A percentile compares a stretch with the other conserved stretches of the same genome.
Evolutionary conservation across 2,113 vertebrate genomes (phyloP).

Genomic region (Esox niger): DNA sequence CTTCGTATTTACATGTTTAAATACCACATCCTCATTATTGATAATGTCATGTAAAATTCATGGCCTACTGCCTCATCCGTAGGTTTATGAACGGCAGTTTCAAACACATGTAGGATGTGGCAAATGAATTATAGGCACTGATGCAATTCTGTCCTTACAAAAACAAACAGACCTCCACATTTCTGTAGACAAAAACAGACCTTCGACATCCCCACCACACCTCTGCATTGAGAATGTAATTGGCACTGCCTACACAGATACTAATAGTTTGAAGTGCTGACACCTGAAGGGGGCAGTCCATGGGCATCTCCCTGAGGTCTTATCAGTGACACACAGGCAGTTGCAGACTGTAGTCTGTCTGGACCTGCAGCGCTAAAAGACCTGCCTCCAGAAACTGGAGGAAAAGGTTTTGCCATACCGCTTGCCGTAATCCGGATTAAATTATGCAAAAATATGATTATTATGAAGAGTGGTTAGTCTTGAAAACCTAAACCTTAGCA

Average conservation of each 20-base stretch:
- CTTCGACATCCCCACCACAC: conserved; percentile 35
- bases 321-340: conserved; percentile 60
- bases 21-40: not conserved
- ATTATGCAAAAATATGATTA: conserved; percentile 25
- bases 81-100: not conserved
- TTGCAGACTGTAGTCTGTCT: conserved; percentile 34
- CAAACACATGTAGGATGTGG: not conserved
- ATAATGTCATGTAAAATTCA: conserved; percentile 19
- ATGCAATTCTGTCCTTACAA: too few relatives aligned
- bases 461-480: too few relatives aligned
- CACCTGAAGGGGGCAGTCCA: conserved; percentile 55
- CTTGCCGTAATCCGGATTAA: conserved; percentile 37
- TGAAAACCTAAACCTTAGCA: too few relatives aligned
- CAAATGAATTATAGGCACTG: not conserved
- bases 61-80: not conserved
- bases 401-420: conserved; percentile 31
- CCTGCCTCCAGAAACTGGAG: conserved; percentile 32
- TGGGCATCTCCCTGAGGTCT: conserved; percentile 33
- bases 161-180: too few relatives aligned
- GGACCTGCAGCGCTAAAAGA: conserved; percentile 22
- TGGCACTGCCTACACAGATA: conserved; percentile 41
- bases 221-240: conserved; percentile 38
- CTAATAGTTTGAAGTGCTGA: conserved; percentile 58
- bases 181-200: too few relatives aligned
- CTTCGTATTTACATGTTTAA: not conserved